These are phyloP conservation scores for Keiferia lycopersicella DNA, from an alignment of 2,888 invertebrate genomes.

Conservation along the genomic window DNA sequence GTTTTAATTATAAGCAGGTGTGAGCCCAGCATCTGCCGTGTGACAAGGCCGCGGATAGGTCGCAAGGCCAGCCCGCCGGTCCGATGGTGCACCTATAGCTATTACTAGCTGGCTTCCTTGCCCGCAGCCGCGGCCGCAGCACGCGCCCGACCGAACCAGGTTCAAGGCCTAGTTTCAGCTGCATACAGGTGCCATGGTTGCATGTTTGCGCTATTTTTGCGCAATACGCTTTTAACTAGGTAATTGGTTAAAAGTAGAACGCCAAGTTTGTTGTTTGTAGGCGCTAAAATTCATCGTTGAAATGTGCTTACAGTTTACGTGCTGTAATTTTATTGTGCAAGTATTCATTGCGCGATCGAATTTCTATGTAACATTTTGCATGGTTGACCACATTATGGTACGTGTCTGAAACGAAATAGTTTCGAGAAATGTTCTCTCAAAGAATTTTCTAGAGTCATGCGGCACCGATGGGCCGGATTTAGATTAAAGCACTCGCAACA, in stretches of 20 bases:
- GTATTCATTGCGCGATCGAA: neutral
- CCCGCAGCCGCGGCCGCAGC: slow-evolving; percentile 34
- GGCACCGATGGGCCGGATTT: slow-evolving; percentile 14
- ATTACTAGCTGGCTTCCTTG: neutral
- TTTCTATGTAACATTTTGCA: slow-evolving; percentile 11
- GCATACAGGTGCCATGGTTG: slow-evolving; percentile 35
- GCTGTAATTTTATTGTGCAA: neutral
- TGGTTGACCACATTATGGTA: slow-evolving; percentile 10
- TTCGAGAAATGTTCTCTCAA: slow-evolving; percentile 3
- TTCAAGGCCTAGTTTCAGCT: slow-evolving; percentile 59
- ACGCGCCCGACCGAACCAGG: slow-evolving; percentile 40
- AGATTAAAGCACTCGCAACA: slow-evolving; percentile 17
- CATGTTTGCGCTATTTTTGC: slow-evolving; percentile 27
- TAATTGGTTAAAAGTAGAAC: slow-evolving; percentile 10
- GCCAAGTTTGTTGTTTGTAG: neutral
- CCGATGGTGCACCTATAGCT: slow-evolving; percentile 34
- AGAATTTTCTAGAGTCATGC: slow-evolving; percentile 18
- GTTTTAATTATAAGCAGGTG: slow-evolving; percentile 22
- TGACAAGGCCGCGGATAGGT: slow-evolving; percentile 72
- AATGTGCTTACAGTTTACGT: slow-evolving; percentile 12
- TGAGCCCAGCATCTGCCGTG: slow-evolving; percentile 43
- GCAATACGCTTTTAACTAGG: slow-evolving; percentile 26
- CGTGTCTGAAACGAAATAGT: slow-evolving; percentile 14
- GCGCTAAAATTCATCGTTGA: neutral
- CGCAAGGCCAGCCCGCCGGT: slow-evolving; percentile 69